Evolutionary conservation across 2,113 vertebrate species (phyloP).

Genomic region (Lamprologus callipterus): DNA sequence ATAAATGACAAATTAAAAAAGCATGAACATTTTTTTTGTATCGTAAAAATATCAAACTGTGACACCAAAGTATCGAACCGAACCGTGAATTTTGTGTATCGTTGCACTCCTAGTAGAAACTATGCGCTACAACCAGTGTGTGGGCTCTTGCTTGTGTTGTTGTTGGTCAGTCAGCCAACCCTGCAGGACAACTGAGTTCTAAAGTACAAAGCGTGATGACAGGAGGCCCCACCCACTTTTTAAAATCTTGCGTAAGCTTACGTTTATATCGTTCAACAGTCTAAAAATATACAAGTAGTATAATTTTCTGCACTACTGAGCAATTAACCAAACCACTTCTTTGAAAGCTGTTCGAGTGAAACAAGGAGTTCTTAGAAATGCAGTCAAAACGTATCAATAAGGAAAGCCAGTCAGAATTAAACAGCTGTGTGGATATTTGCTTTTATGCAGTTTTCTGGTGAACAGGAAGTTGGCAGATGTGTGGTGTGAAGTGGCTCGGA

Average conservation of each 20-base stretch:
- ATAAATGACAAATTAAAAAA: too few species aligned
- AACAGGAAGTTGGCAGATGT: neutral
- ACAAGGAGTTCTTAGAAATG: neutral
- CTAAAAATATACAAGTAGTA: neutral
- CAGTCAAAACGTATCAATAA: neutral
- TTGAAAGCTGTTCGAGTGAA: neutral
- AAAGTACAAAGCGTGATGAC: neutral
- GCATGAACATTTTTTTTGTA: too few species aligned
- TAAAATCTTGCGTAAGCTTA: fast-evolving
- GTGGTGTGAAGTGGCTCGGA: neutral
- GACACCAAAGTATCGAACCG: too few species aligned
- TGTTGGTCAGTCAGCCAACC: neutral
- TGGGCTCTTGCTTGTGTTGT: neutral
- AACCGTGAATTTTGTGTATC: too few species aligned
- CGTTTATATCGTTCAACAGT: neutral
- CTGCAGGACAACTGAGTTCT: neutral
- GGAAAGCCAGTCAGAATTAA: neutral
- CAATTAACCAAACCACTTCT: neutral
- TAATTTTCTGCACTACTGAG: neutral
- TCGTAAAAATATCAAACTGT: too few species aligned
- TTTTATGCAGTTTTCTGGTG: neutral
- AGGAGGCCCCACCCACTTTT: neutral
- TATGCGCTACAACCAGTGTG: fast-evolving
- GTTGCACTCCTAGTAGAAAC: too few species aligned
- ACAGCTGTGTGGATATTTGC: neutral